Evolutionary conservation across 2,888 invertebrate genomes (phyloP), one percentile per base, ranked within the genome.

Genomic region (Volucella bombylans): DNA sequence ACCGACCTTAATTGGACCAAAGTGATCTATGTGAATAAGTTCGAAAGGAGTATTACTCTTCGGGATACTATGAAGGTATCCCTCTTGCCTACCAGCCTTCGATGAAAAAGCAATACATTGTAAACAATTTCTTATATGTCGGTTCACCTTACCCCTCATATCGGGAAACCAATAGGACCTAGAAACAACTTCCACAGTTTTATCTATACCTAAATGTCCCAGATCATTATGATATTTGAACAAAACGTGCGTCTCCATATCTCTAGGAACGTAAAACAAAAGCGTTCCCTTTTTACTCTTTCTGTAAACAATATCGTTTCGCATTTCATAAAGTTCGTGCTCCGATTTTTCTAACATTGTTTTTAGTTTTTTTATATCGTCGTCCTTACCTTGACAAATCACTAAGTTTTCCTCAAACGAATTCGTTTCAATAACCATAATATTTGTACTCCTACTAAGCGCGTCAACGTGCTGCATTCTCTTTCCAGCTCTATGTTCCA

Each of bases 1-100:
- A n/a, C n/a, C n/a, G n/a, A n/a, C n/a, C n/a, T n/a, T 87, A 72
- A 91, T 91, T 3, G 91, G 91, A 1, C 91, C 91, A 8, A 92
- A 67, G 82, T 92, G 91, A 81, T 92, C 91, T 0, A 92, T 73
- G 18, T 18, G 18, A 18, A 18, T 18, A 18, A 18, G 18, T 18
- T 18, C 18, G 18, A 18, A 18, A 18, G 18, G 18, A 73, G 68
- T 45, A n/a, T 14, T 38, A 68, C 23, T 8, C 43, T 80, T 80
- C 11, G 54, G 47, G 50, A 80, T 76, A n/a, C 47, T 69, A 11
- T 81, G 74, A 14, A 81, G 14, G 1, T 65, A 10, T 9, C 69
- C 91, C 62, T 89, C 88, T 11, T 64, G 67, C 4, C 87, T 86
- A 0, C 87, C 87, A 1, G 65, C 47, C 80, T 91, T 91, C 14